Percentiles rank a stretch among this genome's conserved stretches.
Evolutionary conservation across 1,140 invertebrate species (phyloP).

Genomic region (Caenorhabditis latens): DNA sequence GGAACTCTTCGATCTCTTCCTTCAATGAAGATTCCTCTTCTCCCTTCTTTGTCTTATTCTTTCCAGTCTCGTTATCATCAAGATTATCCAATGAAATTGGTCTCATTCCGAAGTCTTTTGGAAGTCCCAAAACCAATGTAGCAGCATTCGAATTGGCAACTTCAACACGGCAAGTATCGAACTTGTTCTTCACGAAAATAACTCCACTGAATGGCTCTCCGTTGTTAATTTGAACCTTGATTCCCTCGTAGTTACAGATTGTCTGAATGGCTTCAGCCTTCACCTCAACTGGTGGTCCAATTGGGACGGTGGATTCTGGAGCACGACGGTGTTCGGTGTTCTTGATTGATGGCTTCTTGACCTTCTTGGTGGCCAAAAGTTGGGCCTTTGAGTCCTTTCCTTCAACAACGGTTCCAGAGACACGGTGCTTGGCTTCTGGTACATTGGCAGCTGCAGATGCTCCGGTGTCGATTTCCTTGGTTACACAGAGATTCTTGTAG

Average conservation of each 20-base stretch:
- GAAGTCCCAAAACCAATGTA: constrained; percentile 74
- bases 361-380: constrained; percentile 59
- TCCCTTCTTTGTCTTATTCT: constrained; percentile 61
- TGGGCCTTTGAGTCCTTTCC: constrained; percentile 51
- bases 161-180: constrained; percentile 77
- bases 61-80: constrained; percentile 61
- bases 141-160: constrained; percentile 70
- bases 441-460: constrained; percentile 75
- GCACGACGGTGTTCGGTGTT: constrained; percentile 56
- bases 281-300: constrained; percentile 71
- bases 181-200: constrained; percentile 78
- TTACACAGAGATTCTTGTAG: constrained; percentile 75
- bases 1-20: constrained; percentile 70
- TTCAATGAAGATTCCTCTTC: constrained; percentile 61
- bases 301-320: constrained; percentile 61
- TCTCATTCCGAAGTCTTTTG: constrained; percentile 77
- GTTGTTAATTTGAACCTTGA: constrained; percentile 76
- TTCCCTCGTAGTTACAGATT: constrained; percentile 78
- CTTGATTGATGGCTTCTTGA: constrained; percentile 70
- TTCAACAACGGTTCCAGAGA: constrained; percentile 56
- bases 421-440: constrained; percentile 62
- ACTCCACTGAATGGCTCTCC: constrained; percentile 74
- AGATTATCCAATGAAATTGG: constrained; percentile 70
- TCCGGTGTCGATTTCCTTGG: constrained; percentile 71
- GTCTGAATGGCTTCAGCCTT: constrained; percentile 71